Conservation (phyloP, 2,113 vertebrate species). For the Piaya cayana region DNA sequence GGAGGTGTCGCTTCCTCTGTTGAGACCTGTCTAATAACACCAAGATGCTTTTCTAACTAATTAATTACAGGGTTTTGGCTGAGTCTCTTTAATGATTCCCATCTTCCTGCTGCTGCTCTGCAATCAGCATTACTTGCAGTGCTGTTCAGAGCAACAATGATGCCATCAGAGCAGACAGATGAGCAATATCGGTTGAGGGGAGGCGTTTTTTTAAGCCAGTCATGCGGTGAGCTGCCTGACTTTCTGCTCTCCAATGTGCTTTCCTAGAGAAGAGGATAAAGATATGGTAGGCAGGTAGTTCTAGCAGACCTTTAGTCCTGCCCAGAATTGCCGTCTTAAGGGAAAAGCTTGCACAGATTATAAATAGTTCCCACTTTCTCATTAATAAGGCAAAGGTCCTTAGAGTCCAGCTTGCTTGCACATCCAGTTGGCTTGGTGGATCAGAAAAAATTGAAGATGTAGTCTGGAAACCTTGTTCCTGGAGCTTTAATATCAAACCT, state of each 20-base stretch:
- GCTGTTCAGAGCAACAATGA: slow-evolving; percentile 49
- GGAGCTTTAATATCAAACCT: neutral
- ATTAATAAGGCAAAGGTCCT: neutral
- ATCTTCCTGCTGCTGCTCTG: slow-evolving; percentile 69
- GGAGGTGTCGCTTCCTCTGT: slow-evolving; percentile 33
- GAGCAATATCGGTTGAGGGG: neutral
- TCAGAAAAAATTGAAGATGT: neutral
- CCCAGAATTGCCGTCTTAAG: neutral
- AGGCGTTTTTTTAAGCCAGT: neutral
- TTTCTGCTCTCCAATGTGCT: neutral
- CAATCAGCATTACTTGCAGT: slow-evolving; percentile 54
- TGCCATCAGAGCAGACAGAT: slow-evolving; percentile 31
- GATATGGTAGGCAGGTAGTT: neutral
- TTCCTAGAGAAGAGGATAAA: neutral
- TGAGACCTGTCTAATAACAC: slow-evolving; percentile 38
- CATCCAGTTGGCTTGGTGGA: neutral
- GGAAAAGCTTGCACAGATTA: neutral
- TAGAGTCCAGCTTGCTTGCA: neutral
- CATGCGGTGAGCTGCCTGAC: neutral
- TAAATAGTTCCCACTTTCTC: neutral
- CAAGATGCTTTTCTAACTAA: slow-evolving; percentile 64
- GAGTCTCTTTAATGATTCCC: slow-evolving; percentile 60
- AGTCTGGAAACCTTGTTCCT: neutral
- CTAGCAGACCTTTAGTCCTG: neutral
- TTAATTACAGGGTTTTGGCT: slow-evolving; percentile 67